These are phyloP conservation scores for Ctenopoma kingsleyae DNA, from an alignment of 2,797 vertebrate species.

Conservation along the genomic window DNA sequence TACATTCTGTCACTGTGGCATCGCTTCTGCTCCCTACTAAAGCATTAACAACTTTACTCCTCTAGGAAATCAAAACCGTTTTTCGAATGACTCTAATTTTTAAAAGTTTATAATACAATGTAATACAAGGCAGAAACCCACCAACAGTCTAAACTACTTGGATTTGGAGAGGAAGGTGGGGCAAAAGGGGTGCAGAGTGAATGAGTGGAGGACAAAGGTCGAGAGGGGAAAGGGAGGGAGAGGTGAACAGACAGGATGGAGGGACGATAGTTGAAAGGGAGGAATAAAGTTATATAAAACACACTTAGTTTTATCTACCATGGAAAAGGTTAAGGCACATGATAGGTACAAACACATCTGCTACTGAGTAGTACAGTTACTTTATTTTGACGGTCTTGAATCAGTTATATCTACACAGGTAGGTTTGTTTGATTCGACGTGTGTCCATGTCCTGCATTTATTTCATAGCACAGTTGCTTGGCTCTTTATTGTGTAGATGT, in stretches of 20 bases:
- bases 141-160: conserved; percentile 90
- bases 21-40: conserved; percentile 86
- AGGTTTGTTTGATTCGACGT: conserved; percentile 73
- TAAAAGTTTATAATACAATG: conserved; percentile 92
- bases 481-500: conserved; percentile 70
- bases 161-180: conserved; percentile 54
- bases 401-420: conserved; percentile 85
- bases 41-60: conserved; percentile 85
- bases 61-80: conserved; percentile 86
- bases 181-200: conserved; percentile 55
- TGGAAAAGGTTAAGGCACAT: conserved; percentile 99
- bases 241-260: conserved; percentile 44
- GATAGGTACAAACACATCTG: conserved; percentile 97
- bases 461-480: conserved; percentile 58
- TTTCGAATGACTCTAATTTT: conserved; percentile 81
- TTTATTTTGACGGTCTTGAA: conserved; percentile 83
- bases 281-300: conserved; percentile 87
- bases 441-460: conserved; percentile 57
- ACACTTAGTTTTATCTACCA: conserved; percentile 90
- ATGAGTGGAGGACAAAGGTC: conserved; percentile 35
- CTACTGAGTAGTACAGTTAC: conserved; percentile 90
- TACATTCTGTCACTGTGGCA: conserved; percentile 95
- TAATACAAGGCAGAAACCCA: conserved; percentile 92
- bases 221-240: conserved; percentile 33
- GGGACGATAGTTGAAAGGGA: conserved; percentile 68